Base-by-base conservation (phyloP, 2,113 vertebrate species). In the Polyodon spathula region DNA sequence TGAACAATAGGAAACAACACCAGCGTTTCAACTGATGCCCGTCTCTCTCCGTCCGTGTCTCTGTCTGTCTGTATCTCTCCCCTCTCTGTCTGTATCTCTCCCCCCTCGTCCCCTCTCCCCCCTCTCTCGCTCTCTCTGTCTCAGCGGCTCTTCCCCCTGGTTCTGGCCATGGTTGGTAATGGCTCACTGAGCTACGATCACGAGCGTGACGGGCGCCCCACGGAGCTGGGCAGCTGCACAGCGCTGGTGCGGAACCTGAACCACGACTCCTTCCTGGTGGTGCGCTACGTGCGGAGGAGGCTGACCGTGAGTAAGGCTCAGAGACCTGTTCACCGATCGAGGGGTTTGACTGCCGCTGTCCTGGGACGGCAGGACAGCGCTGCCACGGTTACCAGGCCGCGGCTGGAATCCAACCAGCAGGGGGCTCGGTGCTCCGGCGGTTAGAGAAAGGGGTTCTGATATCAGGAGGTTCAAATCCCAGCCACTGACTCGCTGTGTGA, bases 181-280 rank as follows among this genome's bases (percentile, higher is more conserved):
- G 96, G 96, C 51, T 94, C 76, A 1, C 81, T 98, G 59, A 74
- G 82, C 68, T 98, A 98, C 0, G 92, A 97, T 73, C 96, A 98
- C 1, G 90, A 94, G 61, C 83, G 90, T 0, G 96, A 98, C 0
- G 95, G 96, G 5, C 77, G 92, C 1, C 89, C 91, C 7, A 95
- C 93, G 0, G 93, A 97, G 72, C 78, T 98, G 17, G 93, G 95
- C 0, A 92, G 95, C 64, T 98, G 96, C 76, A 94, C 90, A 0
- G 93, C 93, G 66, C 91, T 95, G 74, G 87, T 98, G 69, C 81
- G 95, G 44, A 98, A 98, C 77, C 89, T 94, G 51, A 86, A 93
- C n/a, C 92, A 98, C 0, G 95, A 98, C 83, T 92, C 91, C 60
- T 98, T 98, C 83, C 81, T 98, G 51, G 93, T 97, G 71, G 93